These are phyloP conservation scores for Lycodopsis pacificus DNA, from an alignment of 2,797 vertebrate species.

Conservation along the genomic window DNA sequence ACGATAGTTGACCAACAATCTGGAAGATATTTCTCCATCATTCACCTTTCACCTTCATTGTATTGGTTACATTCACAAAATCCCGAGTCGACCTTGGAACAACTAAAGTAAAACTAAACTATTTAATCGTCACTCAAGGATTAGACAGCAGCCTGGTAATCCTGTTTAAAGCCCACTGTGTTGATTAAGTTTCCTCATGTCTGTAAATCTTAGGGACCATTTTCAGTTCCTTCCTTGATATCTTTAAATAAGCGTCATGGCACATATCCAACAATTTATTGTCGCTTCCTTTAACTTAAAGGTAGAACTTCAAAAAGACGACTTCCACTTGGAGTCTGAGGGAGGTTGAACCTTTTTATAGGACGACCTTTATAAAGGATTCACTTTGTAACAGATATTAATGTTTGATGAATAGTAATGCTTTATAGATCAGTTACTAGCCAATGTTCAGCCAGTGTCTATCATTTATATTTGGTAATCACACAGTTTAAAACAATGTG, in stretches of 20 bases:
- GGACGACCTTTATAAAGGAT: not conserved
- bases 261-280: not conserved
- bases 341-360: not conserved
- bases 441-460: not conserved
- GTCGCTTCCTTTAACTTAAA: not conserved
- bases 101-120: not conserved
- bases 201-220: not conserved
- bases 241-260: not conserved
- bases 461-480: not conserved
- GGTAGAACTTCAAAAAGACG: not conserved
- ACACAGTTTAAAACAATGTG: not conserved
- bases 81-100: not conserved
- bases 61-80: not conserved
- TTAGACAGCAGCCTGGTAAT: not conserved
- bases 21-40: constrained; percentile 14
- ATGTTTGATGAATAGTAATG: not conserved
- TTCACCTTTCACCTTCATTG: not conserved
- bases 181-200: not conserved
- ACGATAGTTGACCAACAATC: not conserved
- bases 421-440: not conserved
- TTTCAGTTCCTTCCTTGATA: not conserved
- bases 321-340: not conserved
- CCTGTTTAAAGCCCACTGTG: not conserved
- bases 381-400: not conserved
- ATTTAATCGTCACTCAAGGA: not conserved